Evolutionary conservation across 2,888 invertebrate genomes (phyloP), one percentile per base, ranked within the genome.

Genomic region (Poecilus cupreus): DNA sequence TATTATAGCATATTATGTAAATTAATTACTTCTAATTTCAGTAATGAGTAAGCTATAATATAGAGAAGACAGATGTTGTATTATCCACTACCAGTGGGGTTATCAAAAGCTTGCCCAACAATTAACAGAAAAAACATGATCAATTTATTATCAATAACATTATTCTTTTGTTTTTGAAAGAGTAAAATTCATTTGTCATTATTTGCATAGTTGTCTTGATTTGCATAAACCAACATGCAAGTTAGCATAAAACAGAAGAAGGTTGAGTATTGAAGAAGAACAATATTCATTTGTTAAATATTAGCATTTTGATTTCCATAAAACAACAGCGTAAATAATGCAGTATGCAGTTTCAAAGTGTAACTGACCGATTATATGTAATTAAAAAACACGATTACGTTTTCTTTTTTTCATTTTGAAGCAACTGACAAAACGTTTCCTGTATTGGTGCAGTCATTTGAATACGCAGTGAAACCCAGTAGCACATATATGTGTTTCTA

Each of bases 401-500:
- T n/a, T n/a, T 68, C 4, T 68, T 68, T 68, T 64, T 68, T 39
- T 0, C 16, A 6, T 18, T 32, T 3, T 8, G n/a, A n/a, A n/a
- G 1, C 32, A 32, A 32, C 24, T 76, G 51, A 76, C 76, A 54
- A 54, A 54, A 54, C 18, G 54, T 37, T 76, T 76, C 76, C 76
- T 76, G 70, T 8, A 3, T 8, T 8, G 8, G 32, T 8, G 32
- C 32, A 32, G 32, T 32, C 32, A 32, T 32, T 32, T 32, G 32
- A 32, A 32, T 32, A 32, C 32, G n/a, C 32, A 32, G 32, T 8
- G 32, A 32, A 32, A 24, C 43, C 39, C 77, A 37, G 77, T 77
- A 60, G 77, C 77, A 57, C 57, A 76, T 54, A 54, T 76, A 76
- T 18, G 76, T 76, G 76, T 37, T 16, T 76, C 39, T 77, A 77